These are phyloP conservation scores for Agapornis canus DNA, from an alignment of 2,797 vertebrate species.

Conservation along the genomic window DNA sequence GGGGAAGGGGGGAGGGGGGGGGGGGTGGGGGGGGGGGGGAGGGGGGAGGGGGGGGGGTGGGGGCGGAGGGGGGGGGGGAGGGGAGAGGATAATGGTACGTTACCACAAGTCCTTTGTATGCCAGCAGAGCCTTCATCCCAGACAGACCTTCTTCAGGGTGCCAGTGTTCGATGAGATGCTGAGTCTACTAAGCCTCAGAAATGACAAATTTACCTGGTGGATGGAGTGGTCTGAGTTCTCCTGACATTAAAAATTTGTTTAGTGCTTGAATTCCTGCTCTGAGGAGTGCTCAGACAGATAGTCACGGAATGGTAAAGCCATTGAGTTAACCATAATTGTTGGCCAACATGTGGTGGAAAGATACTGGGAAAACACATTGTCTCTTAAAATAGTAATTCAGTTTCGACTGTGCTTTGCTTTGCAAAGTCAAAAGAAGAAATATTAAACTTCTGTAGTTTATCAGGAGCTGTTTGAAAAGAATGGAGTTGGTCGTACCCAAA, in stretches of 20 bases:
- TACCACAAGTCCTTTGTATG: conserved; percentile 66
- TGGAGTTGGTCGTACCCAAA: background rate
- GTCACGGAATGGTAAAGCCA: conserved; percentile 40
- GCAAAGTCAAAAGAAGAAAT: background rate
- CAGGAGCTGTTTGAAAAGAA: background rate
- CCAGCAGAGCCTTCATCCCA: conserved; percentile 61
- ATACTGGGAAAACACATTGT: conserved; percentile 25
- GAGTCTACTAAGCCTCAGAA: conserved; percentile 60
- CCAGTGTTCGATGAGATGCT: conserved; percentile 22
- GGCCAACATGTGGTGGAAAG: background rate
- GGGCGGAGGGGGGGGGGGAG: background rate
- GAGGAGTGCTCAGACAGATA: conserved; percentile 9
- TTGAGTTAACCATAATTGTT: conserved; percentile 74
- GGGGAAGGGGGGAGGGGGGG: too few species aligned
- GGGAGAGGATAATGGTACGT: conserved; percentile 40
- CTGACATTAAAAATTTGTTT: conserved; percentile 36
- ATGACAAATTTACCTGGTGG: conserved; percentile 67
- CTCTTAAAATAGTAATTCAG: conserved; percentile 13
- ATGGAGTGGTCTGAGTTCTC: conserved; percentile 9
- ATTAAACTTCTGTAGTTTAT: background rate
- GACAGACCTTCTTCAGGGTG: conserved; percentile 17
- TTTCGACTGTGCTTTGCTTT: background rate
- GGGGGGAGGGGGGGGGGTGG: too few species aligned
- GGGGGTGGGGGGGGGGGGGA: too few species aligned
- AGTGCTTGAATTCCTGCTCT: conserved; percentile 14